Base-by-base conservation (phyloP, 2,113 vertebrate species). In the Periophthalmodon schlosseri region DNA sequence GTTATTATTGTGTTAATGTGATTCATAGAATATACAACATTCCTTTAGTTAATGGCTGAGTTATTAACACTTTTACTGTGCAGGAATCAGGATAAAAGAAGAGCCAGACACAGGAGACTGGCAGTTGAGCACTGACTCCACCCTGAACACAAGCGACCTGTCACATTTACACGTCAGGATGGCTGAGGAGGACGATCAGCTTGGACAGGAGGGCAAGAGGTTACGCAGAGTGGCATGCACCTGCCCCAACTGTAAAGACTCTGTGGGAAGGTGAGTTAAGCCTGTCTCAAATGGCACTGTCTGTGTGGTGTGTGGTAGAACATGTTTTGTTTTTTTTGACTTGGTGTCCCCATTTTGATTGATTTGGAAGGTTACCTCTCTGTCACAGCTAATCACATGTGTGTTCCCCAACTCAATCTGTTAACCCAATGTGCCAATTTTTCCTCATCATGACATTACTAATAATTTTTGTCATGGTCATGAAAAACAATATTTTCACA, bases 241-340 rank as follows among this genome's bases (percentile, higher is more conserved):
- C 58, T 99, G 97, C 93, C 98, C 98, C 78, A 99, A 99, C 94
- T 99, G 98, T 91, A 99, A 99, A 94, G 98, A 99, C 91, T 96
- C 96, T 14, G 96, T 96, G 66, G 97, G 97, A 88, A 98, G 97
- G 98, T 99, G 93, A 92, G 90, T 75, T 13, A 39, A 44, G 16
- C 70, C 16, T 20, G 5, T 9, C 54, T 69, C 23, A 46, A 56
- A 4, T 60, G 61, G 36, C 28, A 44, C 34, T 54, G 23, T 10
- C n/a, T 21, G 24, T 50, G 39, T 60, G 52, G 5, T 34, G 3
- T 36, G 33, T 34, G 44, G 6, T 56, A 56, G n/a, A 56, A 56
- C 20, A 56, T n/a, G 7, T 24, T 20, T 20, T 14, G 1, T 14
- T 2, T 7, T 52, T 52, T 52, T 52, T 20, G n/a, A 6, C 16